A percentile compares a stretch with the other conserved stretches of the same genome.
These are phyloP conservation scores for Plagiodera versicolora DNA, from an alignment of 2,888 invertebrate species.

Conservation along the genomic window DNA sequence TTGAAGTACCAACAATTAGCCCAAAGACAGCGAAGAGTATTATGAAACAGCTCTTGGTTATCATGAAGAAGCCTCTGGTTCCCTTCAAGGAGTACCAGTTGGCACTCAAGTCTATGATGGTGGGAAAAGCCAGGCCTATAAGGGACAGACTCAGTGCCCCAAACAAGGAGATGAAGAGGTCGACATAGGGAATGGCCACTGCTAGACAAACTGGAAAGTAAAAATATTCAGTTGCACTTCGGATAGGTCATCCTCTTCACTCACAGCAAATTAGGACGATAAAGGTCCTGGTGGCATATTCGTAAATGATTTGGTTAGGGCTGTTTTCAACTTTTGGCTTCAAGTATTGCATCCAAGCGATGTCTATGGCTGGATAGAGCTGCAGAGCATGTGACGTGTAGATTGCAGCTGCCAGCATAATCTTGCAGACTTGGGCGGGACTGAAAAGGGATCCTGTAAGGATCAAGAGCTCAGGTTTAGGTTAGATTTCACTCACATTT, in stretches of 20 bases:
- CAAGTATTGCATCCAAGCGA: slow-evolving; percentile 84
- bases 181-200: slow-evolving; percentile 81
- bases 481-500: slow-evolving; percentile 34
- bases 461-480: too few relatives aligned
- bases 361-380: slow-evolving; percentile 93
- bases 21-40: slow-evolving; percentile 65
- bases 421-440: slow-evolving; percentile 71
- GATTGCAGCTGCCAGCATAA: slow-evolving; percentile 76
- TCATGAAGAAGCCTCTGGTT: slow-evolving; percentile 52
- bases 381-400: slow-evolving; percentile 92
- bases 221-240: too few relatives aligned
- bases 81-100: slow-evolving; percentile 68
- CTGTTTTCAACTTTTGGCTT: slow-evolving; percentile 62
- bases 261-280: slow-evolving; percentile 85
- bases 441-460: slow-evolving; percentile 51
- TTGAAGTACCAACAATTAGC: slow-evolving; percentile 67
- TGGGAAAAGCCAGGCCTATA: slow-evolving; percentile 87
- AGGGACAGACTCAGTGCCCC: slow-evolving; percentile 88
- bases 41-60: slow-evolving; percentile 60
- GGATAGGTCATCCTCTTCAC: too few relatives aligned
- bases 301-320: slow-evolving; percentile 66
- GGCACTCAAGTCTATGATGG: slow-evolving; percentile 81
- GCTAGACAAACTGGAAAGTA: slow-evolving; percentile 75
- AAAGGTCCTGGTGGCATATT: slow-evolving; percentile 73
- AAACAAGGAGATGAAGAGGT: slow-evolving; percentile 76